Conservation (phyloP, 2,888 invertebrate species). For the Tetranychus piercei region DNA sequence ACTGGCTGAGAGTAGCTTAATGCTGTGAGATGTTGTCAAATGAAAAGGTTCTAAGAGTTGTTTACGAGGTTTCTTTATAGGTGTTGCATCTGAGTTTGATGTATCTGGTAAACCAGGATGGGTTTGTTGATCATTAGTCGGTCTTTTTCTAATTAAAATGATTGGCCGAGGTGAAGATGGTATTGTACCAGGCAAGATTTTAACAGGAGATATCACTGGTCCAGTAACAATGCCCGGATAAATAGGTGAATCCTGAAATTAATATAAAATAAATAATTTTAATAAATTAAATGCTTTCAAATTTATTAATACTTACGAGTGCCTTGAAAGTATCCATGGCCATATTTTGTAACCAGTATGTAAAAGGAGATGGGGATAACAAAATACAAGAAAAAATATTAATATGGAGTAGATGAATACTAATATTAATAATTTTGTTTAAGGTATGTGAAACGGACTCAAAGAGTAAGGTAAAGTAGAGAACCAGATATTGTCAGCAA, state of each 20-base stretch:
- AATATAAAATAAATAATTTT: neutral
- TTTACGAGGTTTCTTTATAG: constrained; percentile 77
- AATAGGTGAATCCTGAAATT: neutral
- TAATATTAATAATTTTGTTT: too few relatives aligned
- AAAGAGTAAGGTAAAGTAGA: too few relatives aligned
- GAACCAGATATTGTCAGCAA: too few relatives aligned
- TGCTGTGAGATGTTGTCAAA: constrained; percentile 15
- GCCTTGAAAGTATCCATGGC: too few relatives aligned
- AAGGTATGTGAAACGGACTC: too few relatives aligned
- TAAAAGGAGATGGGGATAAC: too few relatives aligned
- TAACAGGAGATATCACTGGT: constrained; percentile 9
- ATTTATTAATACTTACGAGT: too few relatives aligned
- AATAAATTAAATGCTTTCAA: too few relatives aligned
- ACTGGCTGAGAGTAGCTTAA: constrained; percentile 2
- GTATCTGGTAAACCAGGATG: neutral
- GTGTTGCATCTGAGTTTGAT: constrained; percentile 40
- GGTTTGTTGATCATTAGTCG: constrained; percentile 3
- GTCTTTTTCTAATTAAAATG: constrained; percentile 20
- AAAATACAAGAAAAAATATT: too few relatives aligned
- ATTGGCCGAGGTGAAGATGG: constrained; percentile 20
- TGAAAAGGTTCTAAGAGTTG: constrained; percentile 52
- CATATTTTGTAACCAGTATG: too few relatives aligned
- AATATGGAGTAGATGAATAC: too few relatives aligned
- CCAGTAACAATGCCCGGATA: neutral
- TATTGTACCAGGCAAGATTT: constrained; percentile 5